phyloP scores from a whole-genome alignment of 2,797 vertebrate genomes.

The Heliangelus exortis region DNA sequence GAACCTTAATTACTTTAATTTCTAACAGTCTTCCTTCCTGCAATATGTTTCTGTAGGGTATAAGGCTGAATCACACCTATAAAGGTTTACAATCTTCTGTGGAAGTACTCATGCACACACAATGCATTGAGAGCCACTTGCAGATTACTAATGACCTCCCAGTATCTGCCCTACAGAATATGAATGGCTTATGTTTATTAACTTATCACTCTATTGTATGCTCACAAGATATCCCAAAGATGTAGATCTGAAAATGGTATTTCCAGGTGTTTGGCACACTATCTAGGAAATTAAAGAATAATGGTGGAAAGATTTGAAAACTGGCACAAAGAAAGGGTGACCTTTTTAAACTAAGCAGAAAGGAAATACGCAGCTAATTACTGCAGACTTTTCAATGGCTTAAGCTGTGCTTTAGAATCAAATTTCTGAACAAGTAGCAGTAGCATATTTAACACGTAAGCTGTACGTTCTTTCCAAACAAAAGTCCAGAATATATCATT shows the following conservation, averaged over 20 bases:
- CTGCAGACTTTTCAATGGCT: neutral
- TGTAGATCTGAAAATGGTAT: constrained; percentile 6
- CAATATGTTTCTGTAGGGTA: neutral
- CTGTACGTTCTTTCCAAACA: neutral
- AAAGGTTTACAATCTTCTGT: neutral
- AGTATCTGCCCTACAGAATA: constrained; percentile 16
- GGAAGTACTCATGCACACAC: constrained; percentile 7
- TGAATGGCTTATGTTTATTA: constrained; percentile 8
- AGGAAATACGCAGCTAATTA: constrained; percentile 36
- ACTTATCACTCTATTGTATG: constrained; percentile 9
- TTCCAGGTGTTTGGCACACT: constrained; percentile 37
- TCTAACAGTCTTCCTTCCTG: constrained; percentile 43
- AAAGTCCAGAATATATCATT: neutral
- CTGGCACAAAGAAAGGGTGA: neutral
- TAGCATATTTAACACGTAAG: neutral
- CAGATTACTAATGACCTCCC: constrained; percentile 9
- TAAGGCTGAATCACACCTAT: constrained; percentile 13
- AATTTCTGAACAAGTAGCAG: neutral
- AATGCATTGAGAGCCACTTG: neutral
- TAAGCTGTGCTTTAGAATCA: neutral
- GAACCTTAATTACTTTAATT: constrained; percentile 47
- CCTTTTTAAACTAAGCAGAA: constrained; percentile 31
- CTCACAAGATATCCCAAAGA: neutral
- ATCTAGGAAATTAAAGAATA: neutral
- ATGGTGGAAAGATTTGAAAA: constrained; percentile 16